Evolutionary conservation across 2,113 vertebrate species (phyloP), one percentile per base, ranked within the genome.

Genomic region (Balaeniceps rex): DNA sequence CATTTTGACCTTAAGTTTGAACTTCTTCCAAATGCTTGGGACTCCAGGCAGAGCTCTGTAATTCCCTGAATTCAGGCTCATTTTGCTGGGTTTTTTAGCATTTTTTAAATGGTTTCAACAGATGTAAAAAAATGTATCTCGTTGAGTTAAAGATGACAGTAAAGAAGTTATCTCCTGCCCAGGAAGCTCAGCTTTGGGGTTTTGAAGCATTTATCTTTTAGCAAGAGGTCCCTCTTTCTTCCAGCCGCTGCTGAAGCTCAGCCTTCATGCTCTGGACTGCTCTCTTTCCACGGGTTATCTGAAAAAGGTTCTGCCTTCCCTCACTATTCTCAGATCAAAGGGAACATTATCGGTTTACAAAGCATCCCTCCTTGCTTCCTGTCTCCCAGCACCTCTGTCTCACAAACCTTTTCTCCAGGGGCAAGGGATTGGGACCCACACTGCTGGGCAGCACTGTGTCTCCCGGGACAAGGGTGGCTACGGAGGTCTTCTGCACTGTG

Each of bases 281-380:
- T 93, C 64, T 74, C 21, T 91, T 86, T 87, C 44, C 77, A 61
- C 7, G 18, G 42, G 68, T 96, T 98, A 96, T 98, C 94, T 92
- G 68, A 46, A 89, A 95, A 93, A 71, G 24, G 2, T 76, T 91
- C 97, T 97, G 92, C 70, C 89, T 97, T 88, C 83, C 66, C 92
- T 97, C 88, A 97, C 85, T 92, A 71, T 79, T 83, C 69, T 87
- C 72, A 94, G 89, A 98, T 98, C 95, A 98, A 98, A 98, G 83
- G 38, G 52, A 87, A 69, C 60, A 29, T 64, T 96, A 95, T 97
- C 95, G 3, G 46, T 82, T 95, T 96, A 91, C 86, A 97, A 95
- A 97, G 97, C 97, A 97, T 57, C 51, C 64, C 52, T 52, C 1
- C 1, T 51, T 79, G 58, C 66, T 93, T 94, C 57, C 86, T 76